Percentiles rank a stretch among this genome's conserved stretches.
Evolutionary conservation across 2,888 invertebrate species (phyloP).

Genomic region (Idaea dimidiata): DNA sequence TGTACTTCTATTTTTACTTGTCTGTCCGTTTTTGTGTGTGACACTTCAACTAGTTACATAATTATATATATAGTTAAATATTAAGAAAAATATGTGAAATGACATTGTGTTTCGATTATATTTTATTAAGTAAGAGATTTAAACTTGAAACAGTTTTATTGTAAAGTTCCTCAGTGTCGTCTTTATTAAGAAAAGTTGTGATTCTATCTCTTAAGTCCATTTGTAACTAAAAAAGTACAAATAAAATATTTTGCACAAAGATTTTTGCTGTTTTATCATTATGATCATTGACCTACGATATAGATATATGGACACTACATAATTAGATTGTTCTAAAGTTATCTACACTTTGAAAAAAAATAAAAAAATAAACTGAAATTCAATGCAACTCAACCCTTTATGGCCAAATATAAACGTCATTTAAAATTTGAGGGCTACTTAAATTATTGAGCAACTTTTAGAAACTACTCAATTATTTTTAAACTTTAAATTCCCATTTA

Average conservation of each 20-base stretch:
- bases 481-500: no score
- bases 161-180: slow-evolving; percentile 60
- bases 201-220: slow-evolving; percentile 51
- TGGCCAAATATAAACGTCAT: no score
- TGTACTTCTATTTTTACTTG: no score
- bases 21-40: not conserved
- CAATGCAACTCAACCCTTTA: no score
- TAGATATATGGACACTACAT: no score
- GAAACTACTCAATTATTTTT: no score
- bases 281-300: no score
- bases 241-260: slow-evolving; percentile 62
- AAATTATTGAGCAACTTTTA: no score
- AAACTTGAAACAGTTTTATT: slow-evolving; percentile 14
- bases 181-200: slow-evolving; percentile 56
- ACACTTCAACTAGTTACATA: not conserved
- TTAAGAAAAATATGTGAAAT: not conserved
- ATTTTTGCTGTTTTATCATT: not conserved
- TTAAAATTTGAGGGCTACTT: no score
- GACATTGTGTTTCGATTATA: not conserved
- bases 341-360: no score
- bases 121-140: not conserved
- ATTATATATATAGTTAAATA: slow-evolving; percentile 5
- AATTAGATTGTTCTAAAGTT: no score
- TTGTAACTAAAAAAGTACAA: slow-evolving; percentile 51
- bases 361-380: no score